A percentile compares a stretch with the other conserved stretches of the same genome.
These are phyloP conservation scores for Phalacrocorax brasilianus DNA, from an alignment of 2,113 vertebrate genomes.

Conservation along the genomic window DNA sequence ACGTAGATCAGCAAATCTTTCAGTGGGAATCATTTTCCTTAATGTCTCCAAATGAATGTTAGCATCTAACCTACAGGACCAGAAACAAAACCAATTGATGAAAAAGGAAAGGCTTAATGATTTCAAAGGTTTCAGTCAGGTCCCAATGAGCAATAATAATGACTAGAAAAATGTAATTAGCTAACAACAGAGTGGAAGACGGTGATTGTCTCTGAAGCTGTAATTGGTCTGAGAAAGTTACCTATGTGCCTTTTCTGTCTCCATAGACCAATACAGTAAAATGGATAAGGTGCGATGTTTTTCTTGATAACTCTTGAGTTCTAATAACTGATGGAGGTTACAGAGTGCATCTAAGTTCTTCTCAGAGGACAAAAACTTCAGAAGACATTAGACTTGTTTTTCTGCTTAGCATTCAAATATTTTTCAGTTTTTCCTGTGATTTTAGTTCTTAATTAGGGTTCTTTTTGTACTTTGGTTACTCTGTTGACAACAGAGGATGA, in stretches of 20 bases:
- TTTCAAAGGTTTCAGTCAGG: not conserved
- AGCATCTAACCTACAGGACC: not conserved
- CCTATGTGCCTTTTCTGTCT: not conserved
- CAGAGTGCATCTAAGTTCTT: not conserved
- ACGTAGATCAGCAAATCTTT: not conserved
- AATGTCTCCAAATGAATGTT: not conserved
- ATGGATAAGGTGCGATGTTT: accelerated
- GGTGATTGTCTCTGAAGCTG: not conserved
- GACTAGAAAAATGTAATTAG: not conserved
- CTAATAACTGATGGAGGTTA: not conserved
- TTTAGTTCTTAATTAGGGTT: not conserved
- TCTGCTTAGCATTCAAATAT: not conserved
- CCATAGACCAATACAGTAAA: not conserved
- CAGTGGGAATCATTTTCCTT: not conserved
- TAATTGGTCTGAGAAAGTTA: not conserved
- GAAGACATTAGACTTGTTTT: not conserved
- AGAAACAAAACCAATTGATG: not conserved
- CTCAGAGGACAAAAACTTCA: not conserved
- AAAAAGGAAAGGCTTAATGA: not conserved
- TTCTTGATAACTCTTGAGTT: not conserved
- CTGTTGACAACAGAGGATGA: not conserved
- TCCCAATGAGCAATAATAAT: not conserved
- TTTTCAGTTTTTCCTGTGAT: not conserved
- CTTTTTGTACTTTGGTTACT: not conserved
- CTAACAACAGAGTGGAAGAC: not conserved